Conservation (phyloP, 2,888 invertebrate genomes). For the Gryllus longicercus region DNA sequence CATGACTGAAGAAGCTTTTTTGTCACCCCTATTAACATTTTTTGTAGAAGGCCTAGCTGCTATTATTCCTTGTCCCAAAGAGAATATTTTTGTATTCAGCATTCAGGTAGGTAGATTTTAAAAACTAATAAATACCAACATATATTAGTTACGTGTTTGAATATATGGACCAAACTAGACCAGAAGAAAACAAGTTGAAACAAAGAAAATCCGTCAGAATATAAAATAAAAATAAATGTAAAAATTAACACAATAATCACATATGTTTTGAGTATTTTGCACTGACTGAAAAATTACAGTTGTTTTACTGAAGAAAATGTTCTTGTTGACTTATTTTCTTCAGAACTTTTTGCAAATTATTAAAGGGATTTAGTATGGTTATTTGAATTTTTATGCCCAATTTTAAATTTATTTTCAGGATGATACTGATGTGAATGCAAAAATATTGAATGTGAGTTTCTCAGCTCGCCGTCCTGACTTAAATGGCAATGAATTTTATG, state of each 20-base stretch:
- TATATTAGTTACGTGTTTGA: too few relatives aligned
- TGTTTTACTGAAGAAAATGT: too few relatives aligned
- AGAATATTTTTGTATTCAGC: constrained; percentile 89
- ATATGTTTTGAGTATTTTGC: too few relatives aligned
- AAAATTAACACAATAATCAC: too few relatives aligned
- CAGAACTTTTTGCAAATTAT: constrained; percentile 19
- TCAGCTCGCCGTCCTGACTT: constrained; percentile 81
- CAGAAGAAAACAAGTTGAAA: too few relatives aligned
- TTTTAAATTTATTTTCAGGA: constrained; percentile 54
- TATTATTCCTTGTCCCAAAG: constrained; percentile 86
- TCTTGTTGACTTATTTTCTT: neutral
- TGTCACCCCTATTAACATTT: constrained; percentile 81
- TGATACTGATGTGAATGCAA: constrained; percentile 82
- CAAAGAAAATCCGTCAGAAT: too few relatives aligned
- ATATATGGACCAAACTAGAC: too few relatives aligned
- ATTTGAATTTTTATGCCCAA: constrained; percentile 26
- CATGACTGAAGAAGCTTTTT: constrained; percentile 88
- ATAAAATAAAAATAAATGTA: too few relatives aligned
- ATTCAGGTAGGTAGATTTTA: constrained; percentile 57
- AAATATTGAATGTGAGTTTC: constrained; percentile 90
- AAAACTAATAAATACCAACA: neutral
- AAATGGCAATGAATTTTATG: constrained; percentile 70
- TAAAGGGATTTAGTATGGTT: neutral
- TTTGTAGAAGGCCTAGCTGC: constrained; percentile 89
- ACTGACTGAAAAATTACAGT: too few relatives aligned